These are phyloP conservation scores for Mesochorus sp. DNA, from an alignment of 2,888 invertebrate genomes.

Conservation along the genomic window DNA sequence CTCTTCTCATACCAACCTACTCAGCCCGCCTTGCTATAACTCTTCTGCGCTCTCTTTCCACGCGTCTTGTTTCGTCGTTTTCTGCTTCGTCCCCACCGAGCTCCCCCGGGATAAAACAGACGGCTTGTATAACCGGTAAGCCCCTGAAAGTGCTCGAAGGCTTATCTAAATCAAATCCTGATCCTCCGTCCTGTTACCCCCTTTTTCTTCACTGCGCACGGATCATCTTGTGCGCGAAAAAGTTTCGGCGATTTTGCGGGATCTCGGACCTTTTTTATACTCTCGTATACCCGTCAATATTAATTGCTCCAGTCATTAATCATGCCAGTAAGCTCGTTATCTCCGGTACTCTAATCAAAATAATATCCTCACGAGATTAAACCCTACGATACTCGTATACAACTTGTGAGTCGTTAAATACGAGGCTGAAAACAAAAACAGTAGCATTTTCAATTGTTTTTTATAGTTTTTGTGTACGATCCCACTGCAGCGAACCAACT, in stretches of 20 bases:
- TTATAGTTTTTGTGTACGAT: too few species aligned
- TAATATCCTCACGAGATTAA: constrained; percentile 7
- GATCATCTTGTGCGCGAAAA: constrained; percentile 29
- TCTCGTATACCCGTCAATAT: constrained; percentile 7
- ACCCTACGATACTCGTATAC: neutral
- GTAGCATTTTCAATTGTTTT: neutral
- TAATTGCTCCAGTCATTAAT: constrained; percentile 34
- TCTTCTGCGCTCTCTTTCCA: constrained; percentile 19
- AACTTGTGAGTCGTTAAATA: neutral
- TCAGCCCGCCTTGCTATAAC: constrained; percentile 8
- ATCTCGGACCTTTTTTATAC: neutral
- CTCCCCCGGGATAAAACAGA: constrained; percentile 58
- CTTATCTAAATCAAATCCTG: constrained; percentile 66
- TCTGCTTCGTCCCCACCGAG: constrained; percentile 24
- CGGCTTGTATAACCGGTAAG: constrained; percentile 49
- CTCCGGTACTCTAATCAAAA: constrained; percentile 2
- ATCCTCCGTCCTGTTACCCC: constrained; percentile 52
- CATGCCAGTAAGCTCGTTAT: constrained; percentile 28
- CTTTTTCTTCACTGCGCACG: constrained; percentile 12
- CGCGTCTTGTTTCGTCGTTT: constrained; percentile 55
- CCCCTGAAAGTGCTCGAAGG: constrained; percentile 54
- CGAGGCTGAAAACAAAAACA: neutral
- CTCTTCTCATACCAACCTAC: neutral
- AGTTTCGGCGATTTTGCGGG: constrained; percentile 33
- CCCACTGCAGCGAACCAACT: too few species aligned